Percentiles rank a stretch among this genome's conserved stretches.
phyloP scores from a whole-genome alignment of 2,113 vertebrate genomes.

The Dolichallabes microphthalmus region DNA sequence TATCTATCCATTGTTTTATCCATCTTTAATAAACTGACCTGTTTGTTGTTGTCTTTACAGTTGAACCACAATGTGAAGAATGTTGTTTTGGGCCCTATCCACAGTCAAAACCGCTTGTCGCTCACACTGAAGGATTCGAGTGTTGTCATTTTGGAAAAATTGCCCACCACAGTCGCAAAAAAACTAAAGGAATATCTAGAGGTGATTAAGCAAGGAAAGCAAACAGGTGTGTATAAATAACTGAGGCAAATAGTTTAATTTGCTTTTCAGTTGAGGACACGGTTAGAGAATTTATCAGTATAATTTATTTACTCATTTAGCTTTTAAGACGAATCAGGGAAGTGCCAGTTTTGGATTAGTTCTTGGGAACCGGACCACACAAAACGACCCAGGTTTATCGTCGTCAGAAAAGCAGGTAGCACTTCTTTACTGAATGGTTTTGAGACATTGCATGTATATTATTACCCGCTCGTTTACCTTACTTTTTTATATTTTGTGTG shows the following conservation, averaged over 20 bases:
- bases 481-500: conserved; percentile 11
- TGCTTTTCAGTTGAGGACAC: neutral
- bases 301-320: conserved; percentile 55
- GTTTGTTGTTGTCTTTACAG: conserved; percentile 67
- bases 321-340: conserved; percentile 86
- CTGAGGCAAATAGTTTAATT: neutral
- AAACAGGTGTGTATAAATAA: conserved; percentile 70
- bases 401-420: conserved; percentile 85
- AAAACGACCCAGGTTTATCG: conserved; percentile 82
- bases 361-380: conserved; percentile 81
- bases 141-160: conserved; percentile 85
- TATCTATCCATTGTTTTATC: too few species aligned
- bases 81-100: conserved; percentile 75
- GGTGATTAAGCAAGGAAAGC: conserved; percentile 81
- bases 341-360: conserved; percentile 89
- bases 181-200: conserved; percentile 90
- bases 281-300: neutral
- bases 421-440: neutral
- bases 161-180: conserved; percentile 77
- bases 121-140: conserved; percentile 86
- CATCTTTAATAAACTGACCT: neutral
- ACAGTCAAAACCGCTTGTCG: conserved; percentile 75
- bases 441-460: neutral
- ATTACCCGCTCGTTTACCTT: neutral
- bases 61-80: conserved; percentile 94